Evolutionary conservation across 2,797 vertebrate species (phyloP).

Genomic region (Trichosurus vulpecula): DNA sequence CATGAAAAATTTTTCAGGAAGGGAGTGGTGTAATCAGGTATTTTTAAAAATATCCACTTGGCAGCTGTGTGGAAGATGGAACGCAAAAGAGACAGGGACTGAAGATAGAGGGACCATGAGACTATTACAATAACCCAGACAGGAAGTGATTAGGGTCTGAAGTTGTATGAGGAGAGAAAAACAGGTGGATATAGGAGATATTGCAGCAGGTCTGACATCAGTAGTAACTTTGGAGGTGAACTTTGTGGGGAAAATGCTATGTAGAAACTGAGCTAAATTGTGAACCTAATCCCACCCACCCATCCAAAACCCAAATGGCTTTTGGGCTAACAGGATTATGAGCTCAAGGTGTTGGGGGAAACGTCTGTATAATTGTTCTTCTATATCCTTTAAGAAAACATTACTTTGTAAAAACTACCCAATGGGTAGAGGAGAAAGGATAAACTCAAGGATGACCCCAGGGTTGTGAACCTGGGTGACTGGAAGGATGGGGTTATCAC

Average conservation of each 20-base stretch:
- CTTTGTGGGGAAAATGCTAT: not conserved
- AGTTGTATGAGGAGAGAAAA: not conserved
- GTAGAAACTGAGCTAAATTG: not conserved
- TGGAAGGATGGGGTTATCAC: not conserved
- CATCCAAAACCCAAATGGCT: not conserved
- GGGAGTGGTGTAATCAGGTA: not conserved
- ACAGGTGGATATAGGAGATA: not conserved
- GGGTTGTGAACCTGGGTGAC: not conserved
- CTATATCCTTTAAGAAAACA: not conserved
- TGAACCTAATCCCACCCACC: not conserved
- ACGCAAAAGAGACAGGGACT: not conserved
- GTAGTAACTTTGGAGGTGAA: not conserved
- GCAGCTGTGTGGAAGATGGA: not conserved
- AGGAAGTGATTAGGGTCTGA: not conserved
- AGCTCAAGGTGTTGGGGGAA: not conserved
- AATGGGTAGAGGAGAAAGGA: not conserved
- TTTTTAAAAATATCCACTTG: not conserved
- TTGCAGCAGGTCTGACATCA: not conserved
- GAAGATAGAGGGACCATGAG: not conserved
- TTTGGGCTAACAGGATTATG: not conserved
- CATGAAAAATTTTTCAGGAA: not conserved
- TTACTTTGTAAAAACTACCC: not conserved
- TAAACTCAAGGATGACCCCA: not conserved
- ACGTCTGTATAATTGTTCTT: not conserved
- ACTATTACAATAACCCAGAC: not conserved